Evolutionary conservation across 2,113 vertebrate species (phyloP).

Genomic region (Hyperopisus bebe): DNA sequence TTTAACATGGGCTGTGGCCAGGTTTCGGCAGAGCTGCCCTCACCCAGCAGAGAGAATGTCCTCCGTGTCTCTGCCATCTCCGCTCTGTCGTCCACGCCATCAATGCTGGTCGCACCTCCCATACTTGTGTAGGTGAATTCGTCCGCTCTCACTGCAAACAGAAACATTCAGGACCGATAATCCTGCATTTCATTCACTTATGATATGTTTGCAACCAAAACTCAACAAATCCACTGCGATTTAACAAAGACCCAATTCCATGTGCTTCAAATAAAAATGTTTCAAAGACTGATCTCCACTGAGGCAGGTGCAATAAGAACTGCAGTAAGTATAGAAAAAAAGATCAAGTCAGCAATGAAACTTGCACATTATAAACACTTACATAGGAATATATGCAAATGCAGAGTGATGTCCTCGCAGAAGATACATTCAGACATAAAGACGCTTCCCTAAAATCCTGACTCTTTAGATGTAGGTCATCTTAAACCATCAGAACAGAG

Average conservation of each 20-base stretch:
- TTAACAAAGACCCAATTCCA: background rate
- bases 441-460: background rate
- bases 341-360: background rate
- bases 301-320: background rate
- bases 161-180: background rate
- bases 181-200: background rate
- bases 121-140: constrained; percentile 81
- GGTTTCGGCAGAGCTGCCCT: background rate
- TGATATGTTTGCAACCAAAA: background rate
- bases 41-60: constrained; percentile 83
- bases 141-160: constrained; percentile 70
- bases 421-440: background rate
- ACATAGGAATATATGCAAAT: background rate
- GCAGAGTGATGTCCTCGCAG: background rate
- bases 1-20: background rate
- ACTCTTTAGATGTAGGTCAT: background rate
- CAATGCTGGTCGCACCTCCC: constrained; percentile 71
- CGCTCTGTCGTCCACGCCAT: constrained; percentile 76
- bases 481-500: background rate
- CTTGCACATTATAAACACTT: background rate
- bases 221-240: background rate
- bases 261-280: background rate
- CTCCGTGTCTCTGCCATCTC: constrained; percentile 81
- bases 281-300: background rate
- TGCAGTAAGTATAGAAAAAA: background rate